A percentile compares a stretch with the other conserved stretches of the same genome.
These are phyloP conservation scores for Sitobion miscanthi DNA, from an alignment of 1,140 invertebrate genomes.

Conservation along the genomic window DNA sequence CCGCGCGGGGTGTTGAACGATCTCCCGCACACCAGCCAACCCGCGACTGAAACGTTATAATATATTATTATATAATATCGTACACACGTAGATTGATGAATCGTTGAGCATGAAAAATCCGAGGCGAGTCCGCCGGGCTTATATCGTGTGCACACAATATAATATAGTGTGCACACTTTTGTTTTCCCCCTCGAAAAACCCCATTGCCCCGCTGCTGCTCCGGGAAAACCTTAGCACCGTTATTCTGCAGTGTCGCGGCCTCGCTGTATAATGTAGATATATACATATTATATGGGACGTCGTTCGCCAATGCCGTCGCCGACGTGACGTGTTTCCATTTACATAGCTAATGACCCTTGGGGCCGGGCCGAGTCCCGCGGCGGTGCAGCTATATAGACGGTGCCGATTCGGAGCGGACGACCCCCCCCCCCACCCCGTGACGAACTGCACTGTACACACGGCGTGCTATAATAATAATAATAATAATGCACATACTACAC, in stretches of 20 bases:
- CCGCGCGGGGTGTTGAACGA: not conserved
- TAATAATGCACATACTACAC: not conserved
- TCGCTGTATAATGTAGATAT: not conserved
- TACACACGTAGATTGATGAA: not conserved
- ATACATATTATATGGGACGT: constrained; percentile 5
- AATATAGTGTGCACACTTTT: not conserved
- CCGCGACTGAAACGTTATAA: not conserved
- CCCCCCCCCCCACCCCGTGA: not conserved
- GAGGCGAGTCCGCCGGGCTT: not conserved
- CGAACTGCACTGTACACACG: not conserved
- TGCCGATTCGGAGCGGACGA: not conserved
- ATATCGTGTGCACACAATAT: not conserved
- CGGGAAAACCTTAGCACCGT: not conserved
- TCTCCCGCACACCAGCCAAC: not conserved
- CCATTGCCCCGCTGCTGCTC: not conserved
- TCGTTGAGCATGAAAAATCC: not conserved
- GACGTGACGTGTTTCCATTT: constrained; percentile 57
- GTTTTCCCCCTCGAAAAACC: not conserved
- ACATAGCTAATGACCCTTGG: constrained; percentile 55
- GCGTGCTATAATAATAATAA: not conserved
- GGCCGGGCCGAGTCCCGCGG: not conserved
- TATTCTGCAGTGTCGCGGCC: not conserved
- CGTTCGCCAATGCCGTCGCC: not conserved
- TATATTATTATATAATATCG: not conserved
- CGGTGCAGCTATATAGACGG: not conserved